These are phyloP conservation scores for Osmerus eperlanus DNA, from an alignment of 2,113 vertebrate species.

Conservation along the genomic window DNA sequence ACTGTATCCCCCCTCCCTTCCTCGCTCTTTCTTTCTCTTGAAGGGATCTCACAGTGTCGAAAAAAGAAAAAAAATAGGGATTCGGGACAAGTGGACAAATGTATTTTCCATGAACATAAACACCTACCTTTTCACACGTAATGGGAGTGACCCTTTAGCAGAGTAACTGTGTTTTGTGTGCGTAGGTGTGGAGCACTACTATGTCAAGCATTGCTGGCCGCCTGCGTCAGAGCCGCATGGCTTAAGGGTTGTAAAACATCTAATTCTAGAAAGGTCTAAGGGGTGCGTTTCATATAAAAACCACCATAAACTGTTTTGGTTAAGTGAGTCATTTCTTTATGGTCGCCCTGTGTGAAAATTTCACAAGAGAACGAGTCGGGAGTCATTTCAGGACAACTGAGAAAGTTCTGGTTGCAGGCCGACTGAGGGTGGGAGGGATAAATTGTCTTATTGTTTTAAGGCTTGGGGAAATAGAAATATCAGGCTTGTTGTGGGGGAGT, in stretches of 20 bases:
- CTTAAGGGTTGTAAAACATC: not conserved
- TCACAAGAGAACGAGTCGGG: not conserved
- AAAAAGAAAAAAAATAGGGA: too few species aligned
- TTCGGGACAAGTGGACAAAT: too few species aligned
- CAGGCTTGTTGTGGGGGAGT: not conserved
- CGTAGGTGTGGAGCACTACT: too few species aligned
- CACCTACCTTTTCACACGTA: too few species aligned
- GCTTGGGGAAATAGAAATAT: conserved; percentile 9
- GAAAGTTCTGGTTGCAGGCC: conserved; percentile 50
- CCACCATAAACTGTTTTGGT: not conserved
- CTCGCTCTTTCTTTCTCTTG: too few species aligned
- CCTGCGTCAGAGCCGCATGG: not conserved
- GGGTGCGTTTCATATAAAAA: conserved; percentile 27
- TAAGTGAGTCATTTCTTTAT: not conserved
- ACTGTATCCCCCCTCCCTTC: too few species aligned
- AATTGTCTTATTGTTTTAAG: conserved; percentile 34
- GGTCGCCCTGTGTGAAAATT: too few species aligned
- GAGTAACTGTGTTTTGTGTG: too few species aligned
- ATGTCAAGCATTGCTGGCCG: too few species aligned
- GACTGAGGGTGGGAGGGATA: conserved; percentile 33
- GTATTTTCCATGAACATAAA: too few species aligned
- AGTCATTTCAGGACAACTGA: conserved; percentile 32
- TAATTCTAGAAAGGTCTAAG: conserved; percentile 10
- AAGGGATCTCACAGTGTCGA: too few species aligned
- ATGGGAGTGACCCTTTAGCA: too few species aligned